Percentiles rank a stretch among this genome's conserved stretches.
These are phyloP conservation scores for Asarcornis scutulata DNA, from an alignment of 2,113 vertebrate species.

Conservation along the genomic window DNA sequence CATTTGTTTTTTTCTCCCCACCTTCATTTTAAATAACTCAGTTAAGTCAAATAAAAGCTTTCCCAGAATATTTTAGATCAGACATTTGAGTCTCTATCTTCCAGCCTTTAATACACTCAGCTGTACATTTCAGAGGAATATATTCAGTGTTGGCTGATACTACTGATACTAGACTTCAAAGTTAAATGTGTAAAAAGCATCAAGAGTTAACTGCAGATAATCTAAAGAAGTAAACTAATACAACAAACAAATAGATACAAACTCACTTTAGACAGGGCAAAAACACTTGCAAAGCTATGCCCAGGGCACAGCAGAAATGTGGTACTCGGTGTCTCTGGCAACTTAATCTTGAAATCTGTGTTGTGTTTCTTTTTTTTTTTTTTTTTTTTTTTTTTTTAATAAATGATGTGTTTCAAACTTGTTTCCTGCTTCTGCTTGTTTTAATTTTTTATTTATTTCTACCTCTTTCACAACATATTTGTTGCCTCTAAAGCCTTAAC, in stretches of 20 bases:
- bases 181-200: neutral
- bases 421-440: neutral
- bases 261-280: neutral
- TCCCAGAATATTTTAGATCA: neutral
- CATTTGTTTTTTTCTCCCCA: neutral
- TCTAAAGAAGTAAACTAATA: neutral
- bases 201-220: neutral
- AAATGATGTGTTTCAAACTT: neutral
- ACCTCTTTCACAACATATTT: neutral
- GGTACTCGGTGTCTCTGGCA: neutral
- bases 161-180: neutral
- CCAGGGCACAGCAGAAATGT: neutral
- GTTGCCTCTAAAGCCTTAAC: neutral
- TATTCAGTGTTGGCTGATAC: neutral
- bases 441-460: neutral
- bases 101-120: neutral
- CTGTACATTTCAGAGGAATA: neutral
- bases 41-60: neutral
- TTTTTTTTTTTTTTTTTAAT: neutral
- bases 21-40: neutral
- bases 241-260: neutral
- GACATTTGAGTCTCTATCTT: neutral
- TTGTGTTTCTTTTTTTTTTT: neutral
- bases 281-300: fast-evolving
- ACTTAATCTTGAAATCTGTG: neutral